phyloP scores from a whole-genome alignment of 2,888 invertebrate species.

The Limnephilus marmoratus region DNA sequence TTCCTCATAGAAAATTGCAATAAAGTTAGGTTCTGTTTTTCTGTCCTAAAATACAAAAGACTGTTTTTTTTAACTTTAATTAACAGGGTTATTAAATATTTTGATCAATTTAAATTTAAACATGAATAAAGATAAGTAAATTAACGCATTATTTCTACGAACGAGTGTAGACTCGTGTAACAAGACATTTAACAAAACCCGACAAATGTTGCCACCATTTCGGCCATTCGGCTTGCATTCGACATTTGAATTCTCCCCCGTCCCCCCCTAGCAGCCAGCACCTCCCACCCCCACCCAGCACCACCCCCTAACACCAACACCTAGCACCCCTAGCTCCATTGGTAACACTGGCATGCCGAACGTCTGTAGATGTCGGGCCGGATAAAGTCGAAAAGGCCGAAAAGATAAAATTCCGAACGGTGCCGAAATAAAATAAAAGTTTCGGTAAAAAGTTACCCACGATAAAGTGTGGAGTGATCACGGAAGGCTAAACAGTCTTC shows the following conservation, averaged over 20 bases:
- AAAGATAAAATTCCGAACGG: slow-evolving; percentile 54
- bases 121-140: neutral
- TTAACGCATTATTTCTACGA: neutral
- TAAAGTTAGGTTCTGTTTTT: too few relatives aligned
- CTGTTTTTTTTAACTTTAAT: too few relatives aligned
- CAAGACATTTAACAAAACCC: neutral
- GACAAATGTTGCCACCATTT: neutral
- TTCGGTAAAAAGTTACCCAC: slow-evolving; percentile 48
- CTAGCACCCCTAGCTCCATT: neutral
- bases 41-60: too few relatives aligned
- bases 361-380: slow-evolving; percentile 61
- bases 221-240: slow-evolving; percentile 32
- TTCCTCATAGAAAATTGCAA: too few relatives aligned
- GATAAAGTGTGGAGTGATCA: slow-evolving; percentile 57
- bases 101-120: neutral
- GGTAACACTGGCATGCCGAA: slow-evolving; percentile 59
- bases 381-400: slow-evolving; percentile 58
- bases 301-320: slow-evolving; percentile 2
- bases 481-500: slow-evolving; percentile 34
- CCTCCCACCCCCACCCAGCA: slow-evolving; percentile 10
- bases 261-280: slow-evolving; percentile 47
- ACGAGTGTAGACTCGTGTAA: neutral
- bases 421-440: slow-evolving; percentile 61
- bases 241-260: slow-evolving; percentile 49
- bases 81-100: too few relatives aligned